Evolutionary conservation across 2,113 vertebrate genomes (phyloP).

Genomic region (Phylloscopus trochiloides): DNA sequence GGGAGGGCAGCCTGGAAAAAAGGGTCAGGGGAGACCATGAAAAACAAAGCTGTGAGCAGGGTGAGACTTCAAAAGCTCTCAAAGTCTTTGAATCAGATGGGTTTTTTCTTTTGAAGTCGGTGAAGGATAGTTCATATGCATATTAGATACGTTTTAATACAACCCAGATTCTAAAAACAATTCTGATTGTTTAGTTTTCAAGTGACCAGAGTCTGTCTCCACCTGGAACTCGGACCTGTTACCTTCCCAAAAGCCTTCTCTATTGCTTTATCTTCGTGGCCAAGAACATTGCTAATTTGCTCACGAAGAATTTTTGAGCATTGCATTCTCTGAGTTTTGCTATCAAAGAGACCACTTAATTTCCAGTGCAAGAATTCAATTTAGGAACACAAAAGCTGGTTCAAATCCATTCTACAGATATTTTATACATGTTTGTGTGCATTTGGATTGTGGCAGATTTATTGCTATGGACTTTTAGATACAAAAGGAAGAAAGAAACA

Average conservation of each 20-base stretch:
- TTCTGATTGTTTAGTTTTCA: background rate
- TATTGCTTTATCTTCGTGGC: background rate
- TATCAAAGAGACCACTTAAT: background rate
- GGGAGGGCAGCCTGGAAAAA: background rate
- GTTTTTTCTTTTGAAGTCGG: background rate
- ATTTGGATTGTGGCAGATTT: background rate
- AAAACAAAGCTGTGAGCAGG: background rate
- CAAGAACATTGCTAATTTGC: background rate
- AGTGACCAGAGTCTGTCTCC: background rate
- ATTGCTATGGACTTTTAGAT: background rate
- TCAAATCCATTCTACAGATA: background rate
- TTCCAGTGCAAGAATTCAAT: background rate
- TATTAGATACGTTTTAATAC: background rate
- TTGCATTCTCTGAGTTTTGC: background rate
- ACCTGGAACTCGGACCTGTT: background rate
- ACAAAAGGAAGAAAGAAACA: background rate
- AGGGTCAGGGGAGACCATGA: background rate
- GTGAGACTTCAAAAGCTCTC: background rate
- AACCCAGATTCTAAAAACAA: background rate
- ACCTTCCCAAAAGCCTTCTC: background rate
- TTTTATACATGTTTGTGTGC: background rate
- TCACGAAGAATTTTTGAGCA: background rate
- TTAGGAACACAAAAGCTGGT: background rate
- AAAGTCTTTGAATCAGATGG: background rate
- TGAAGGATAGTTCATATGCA: background rate